Conservation (phyloP, 2,113 vertebrate genomes). For the Camelus bactrianus region DNA sequence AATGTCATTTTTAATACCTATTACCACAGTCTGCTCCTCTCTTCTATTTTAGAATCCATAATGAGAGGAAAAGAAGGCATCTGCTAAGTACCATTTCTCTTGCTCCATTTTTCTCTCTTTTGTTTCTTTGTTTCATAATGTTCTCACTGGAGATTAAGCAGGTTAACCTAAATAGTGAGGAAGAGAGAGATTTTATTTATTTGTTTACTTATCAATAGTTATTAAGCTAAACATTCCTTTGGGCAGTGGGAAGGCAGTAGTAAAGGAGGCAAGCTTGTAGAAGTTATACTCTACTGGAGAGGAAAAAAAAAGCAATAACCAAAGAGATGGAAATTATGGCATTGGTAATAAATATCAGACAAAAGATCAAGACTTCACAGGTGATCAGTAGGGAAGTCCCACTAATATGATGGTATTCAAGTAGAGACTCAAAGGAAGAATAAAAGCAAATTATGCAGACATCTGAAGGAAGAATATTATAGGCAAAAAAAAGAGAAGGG, state of each 20-base stretch:
- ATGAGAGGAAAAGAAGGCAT: neutral
- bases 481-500: neutral
- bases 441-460: neutral
- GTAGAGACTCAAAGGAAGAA: neutral
- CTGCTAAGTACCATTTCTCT: neutral
- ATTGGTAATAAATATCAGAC: neutral
- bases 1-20: neutral
- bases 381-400: neutral
- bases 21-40: neutral
- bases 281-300: neutral
- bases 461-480: neutral
- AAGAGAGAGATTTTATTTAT: neutral
- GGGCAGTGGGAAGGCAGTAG: neutral
- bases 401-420: neutral
- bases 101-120: neutral
- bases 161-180: neutral
- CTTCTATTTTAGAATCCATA: neutral
- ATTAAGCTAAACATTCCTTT: neutral
- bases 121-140: neutral
- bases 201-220: neutral
- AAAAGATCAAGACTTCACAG: neutral
- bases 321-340: neutral
- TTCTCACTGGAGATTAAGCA: neutral
- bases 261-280: neutral
- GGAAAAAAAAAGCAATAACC: neutral